Evolutionary conservation across 2,888 invertebrate species (phyloP), one percentile per base, ranked within the genome.

Genomic region (Eupithecia subfuscata): DNA sequence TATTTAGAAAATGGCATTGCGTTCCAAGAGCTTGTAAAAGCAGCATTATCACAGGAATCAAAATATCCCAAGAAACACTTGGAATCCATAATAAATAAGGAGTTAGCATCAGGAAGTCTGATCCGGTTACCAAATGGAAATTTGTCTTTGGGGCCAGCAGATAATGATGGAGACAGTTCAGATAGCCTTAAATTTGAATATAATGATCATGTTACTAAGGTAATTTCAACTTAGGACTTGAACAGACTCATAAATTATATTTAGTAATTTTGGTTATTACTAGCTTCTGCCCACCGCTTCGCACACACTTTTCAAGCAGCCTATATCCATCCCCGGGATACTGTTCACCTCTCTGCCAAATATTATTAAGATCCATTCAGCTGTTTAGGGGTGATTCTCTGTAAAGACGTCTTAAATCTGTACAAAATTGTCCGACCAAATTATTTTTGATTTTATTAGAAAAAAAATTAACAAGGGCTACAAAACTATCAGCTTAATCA

Each of bases 1-100:
- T 97, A 96, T 84, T 92, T 97, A 75, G 96, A 97, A 88, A 95
- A 96, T 88, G 97, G 97, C 30, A 96, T 97, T 77, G 96, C 97
- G n/a, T 96, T 96, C 77, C 94, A 94, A 74, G 96, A 96, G 84
- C 94, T 97, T 77, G 95, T 97, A 48, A 95, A 95, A 85, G 96
- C 96, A 84, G 95, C 97, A 75, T 91, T 96, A 52, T 95, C 95
- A 12, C 96, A 96, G 87, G 96, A 97, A 77, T 95, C 96, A 4
- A 95, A 96, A 75, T 96, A 96, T 86, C 94, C 96, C 11, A 96
- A 95, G 84, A 96, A 95, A 82, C 96, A 96, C 85, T 91, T 97
- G 52, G 96, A 96, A 86, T 95, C 95, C 60, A 96, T 97, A 79
- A 91, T 97, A 12, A 95, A 96, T 78, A 96, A 96, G 84, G 97